Conservation (phyloP, 2,888 invertebrate species). For the Aleiodes leptofemur region DNA sequence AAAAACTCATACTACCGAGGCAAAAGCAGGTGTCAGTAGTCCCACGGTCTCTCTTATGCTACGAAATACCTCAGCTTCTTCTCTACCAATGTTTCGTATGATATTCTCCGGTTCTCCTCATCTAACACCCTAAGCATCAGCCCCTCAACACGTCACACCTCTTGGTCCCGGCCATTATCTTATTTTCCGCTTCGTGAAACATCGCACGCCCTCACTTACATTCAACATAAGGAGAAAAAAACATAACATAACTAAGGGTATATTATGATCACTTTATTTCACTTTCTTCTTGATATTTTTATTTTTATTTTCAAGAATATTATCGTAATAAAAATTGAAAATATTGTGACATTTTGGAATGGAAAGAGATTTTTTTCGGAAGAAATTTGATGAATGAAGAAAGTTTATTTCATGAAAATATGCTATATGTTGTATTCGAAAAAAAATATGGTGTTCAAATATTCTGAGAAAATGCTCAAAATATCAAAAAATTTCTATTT, state of each 20-base stretch:
- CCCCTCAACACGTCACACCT: conserved; percentile 62
- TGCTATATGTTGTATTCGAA: too few relatives aligned
- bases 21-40: conserved; percentile 64
- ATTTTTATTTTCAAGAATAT: not conserved
- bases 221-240: conserved; percentile 52
- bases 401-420: too few relatives aligned
- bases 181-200: conserved; percentile 73
- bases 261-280: conserved; percentile 33
- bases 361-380: not conserved
- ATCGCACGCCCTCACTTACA: conserved; percentile 68
- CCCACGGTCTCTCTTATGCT: conserved; percentile 68
- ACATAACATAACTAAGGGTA: conserved; percentile 32
- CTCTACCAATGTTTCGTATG: conserved; percentile 50
- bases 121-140: conserved; percentile 48
- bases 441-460: too few relatives aligned
- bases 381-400: too few relatives aligned
- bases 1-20: conserved; percentile 47
- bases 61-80: conserved; percentile 50
- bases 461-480: too few relatives aligned
- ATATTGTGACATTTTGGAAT: not conserved
- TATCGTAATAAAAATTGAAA: not conserved
- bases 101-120: conserved; percentile 59
- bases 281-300: conserved; percentile 18
- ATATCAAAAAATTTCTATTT: too few relatives aligned
- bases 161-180: conserved; percentile 72